A percentile compares a stretch with the other conserved stretches of the same genome.
Conservation (phyloP, 2,888 invertebrate species). For the Oscheius sp. region DNA sequence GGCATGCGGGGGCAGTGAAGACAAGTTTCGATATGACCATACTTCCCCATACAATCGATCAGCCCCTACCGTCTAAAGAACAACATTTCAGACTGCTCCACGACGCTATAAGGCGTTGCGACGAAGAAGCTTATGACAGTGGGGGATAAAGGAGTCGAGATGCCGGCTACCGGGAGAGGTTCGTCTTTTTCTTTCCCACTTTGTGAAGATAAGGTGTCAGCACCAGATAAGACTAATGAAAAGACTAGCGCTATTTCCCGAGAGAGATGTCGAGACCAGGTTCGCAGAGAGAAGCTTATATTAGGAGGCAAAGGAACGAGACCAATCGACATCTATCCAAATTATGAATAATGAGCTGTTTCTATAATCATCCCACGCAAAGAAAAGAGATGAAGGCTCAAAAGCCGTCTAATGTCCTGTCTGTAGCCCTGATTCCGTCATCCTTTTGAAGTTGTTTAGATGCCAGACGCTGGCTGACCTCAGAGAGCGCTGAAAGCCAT, state of each 20-base stretch:
- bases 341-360: constrained; percentile 36
- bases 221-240: constrained; percentile 32
- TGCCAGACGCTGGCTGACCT: constrained; percentile 29
- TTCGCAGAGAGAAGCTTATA: constrained; percentile 1
- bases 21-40: constrained; percentile 30
- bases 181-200: not conserved
- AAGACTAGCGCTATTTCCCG: constrained; percentile 27
- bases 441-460: constrained; percentile 29
- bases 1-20: not conserved
- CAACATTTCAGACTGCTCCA: constrained; percentile 43
- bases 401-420: too few relatives aligned
- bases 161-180: constrained; percentile 39
- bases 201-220: constrained; percentile 24
- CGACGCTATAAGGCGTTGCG: constrained; percentile 47
- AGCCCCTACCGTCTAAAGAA: constrained; percentile 2
- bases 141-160: constrained; percentile 44
- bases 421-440: not conserved
- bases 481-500: constrained; percentile 32
- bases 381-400: constrained; percentile 1
- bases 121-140: constrained; percentile 47
- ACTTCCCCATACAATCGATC: constrained; percentile 16
- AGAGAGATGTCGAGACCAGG: constrained; percentile 15
- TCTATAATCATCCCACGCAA: constrained; percentile 20
- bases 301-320: not conserved
- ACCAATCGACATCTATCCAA: constrained; percentile 1